These are phyloP conservation scores for Cairina moschata DNA, from an alignment of 2,113 vertebrate species.

Conservation along the genomic window DNA sequence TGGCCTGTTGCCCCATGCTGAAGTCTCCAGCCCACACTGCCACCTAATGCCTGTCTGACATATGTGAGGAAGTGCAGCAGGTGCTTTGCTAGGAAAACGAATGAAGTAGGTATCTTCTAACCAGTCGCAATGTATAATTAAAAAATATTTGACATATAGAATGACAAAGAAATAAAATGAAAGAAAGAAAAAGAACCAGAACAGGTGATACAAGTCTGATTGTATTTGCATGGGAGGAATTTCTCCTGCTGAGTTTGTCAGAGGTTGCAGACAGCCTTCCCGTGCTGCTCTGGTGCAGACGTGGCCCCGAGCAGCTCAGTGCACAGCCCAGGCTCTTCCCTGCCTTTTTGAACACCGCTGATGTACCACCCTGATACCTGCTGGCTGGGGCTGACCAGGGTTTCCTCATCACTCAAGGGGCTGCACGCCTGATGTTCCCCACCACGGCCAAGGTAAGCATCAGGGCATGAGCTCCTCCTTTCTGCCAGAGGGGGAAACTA, in stretches of 20 bases:
- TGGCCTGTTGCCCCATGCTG: not conserved
- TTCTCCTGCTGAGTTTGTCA: not conserved
- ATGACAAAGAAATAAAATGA: not conserved
- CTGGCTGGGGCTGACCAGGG: not conserved
- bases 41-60: conserved; percentile 45
- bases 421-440: not conserved
- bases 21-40: conserved; percentile 45
- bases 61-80: not conserved
- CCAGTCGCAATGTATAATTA: not conserved
- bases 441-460: not conserved
- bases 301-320: not conserved
- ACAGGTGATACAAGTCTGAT: not conserved
- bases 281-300: not conserved
- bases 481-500: not conserved
- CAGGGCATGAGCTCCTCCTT: not conserved
- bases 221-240: not conserved
- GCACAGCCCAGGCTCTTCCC: not conserved
- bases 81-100: not conserved
- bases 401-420: not conserved
- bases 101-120: not conserved
- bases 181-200: not conserved
- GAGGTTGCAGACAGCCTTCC: not conserved
- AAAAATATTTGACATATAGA: not conserved
- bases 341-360: fast-evolving
- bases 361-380: too few relatives aligned